Evolutionary conservation across 2,888 invertebrate genomes (phyloP).

Genomic region (Tipula unca): DNA sequence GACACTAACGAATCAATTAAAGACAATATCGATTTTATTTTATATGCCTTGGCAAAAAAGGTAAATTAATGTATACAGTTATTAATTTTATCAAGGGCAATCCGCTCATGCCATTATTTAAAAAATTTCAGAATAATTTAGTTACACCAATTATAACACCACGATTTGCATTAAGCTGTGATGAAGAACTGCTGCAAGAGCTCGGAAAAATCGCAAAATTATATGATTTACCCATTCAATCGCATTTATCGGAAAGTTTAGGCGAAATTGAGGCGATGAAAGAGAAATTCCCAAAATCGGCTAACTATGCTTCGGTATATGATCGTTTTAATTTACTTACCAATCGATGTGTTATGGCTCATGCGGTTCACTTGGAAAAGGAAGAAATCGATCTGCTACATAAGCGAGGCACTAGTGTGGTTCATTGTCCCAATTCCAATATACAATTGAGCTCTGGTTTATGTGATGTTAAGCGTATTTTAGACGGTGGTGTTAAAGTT

Average conservation of each 20-base stretch:
- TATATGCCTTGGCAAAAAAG: slow-evolving; percentile 45
- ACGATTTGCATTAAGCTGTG: slow-evolving; percentile 74
- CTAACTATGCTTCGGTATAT: slow-evolving; percentile 68
- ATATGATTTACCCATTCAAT: slow-evolving; percentile 68
- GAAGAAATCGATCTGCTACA: slow-evolving; percentile 58
- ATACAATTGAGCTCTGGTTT: slow-evolving; percentile 70
- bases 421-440: slow-evolving; percentile 86
- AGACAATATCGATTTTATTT: slow-evolving; percentile 55
- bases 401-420: slow-evolving; percentile 54
- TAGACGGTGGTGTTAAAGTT: slow-evolving; percentile 56
- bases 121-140: slow-evolving; percentile 51
- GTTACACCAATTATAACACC: slow-evolving; percentile 76
- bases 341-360: slow-evolving; percentile 63
- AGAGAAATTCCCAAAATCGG: slow-evolving; percentile 42
- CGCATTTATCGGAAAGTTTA: slow-evolving; percentile 75
- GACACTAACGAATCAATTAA: slow-evolving; percentile 51
- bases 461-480: slow-evolving; percentile 63
- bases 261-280: slow-evolving; percentile 62
- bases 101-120: background rate
- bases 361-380: slow-evolving; percentile 66
- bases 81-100: background rate
- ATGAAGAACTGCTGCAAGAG: slow-evolving; percentile 56
- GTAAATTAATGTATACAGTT: background rate
- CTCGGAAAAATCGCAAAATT: slow-evolving; percentile 59
- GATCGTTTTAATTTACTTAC: slow-evolving; percentile 64